phyloP scores from a whole-genome alignment of 2,113 vertebrate species.

The Mobula hypostoma region DNA sequence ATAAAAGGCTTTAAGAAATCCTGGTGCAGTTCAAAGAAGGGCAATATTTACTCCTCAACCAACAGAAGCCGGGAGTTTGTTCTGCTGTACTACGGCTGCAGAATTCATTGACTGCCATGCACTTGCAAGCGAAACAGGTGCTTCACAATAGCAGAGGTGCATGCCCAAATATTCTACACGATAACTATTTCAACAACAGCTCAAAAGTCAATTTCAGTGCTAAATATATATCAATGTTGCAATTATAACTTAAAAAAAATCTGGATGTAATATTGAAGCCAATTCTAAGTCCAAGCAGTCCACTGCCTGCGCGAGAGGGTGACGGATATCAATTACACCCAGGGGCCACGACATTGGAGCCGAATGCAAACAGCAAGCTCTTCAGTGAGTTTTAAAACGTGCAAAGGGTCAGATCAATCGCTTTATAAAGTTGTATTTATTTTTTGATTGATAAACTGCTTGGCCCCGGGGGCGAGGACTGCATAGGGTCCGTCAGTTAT shows the following conservation, averaged over 20 bases:
- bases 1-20: not conserved
- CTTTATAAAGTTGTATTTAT: not conserved
- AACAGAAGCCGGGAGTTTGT: not conserved
- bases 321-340: not conserved
- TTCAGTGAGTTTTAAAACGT: not conserved
- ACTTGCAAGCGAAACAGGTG: not conserved
- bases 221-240: not conserved
- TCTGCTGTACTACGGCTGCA: no score
- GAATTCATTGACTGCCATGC: not conserved
- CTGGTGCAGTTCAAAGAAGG: not conserved
- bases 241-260: not conserved
- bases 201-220: not conserved
- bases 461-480: conserved; percentile 49
- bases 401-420: conserved; percentile 11
- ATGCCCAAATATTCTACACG: not conserved
- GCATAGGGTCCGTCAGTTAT: conserved; percentile 72
- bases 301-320: not conserved
- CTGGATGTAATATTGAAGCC: not conserved
- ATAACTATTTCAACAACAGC: no score
- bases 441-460: conserved; percentile 20
- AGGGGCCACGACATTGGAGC: not conserved
- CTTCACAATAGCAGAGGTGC: no score
- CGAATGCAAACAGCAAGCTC: not conserved
- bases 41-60: not conserved
- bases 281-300: not conserved